These are phyloP conservation scores for Bryconaethiops microstoma DNA, from an alignment of 2,797 vertebrate species.

Conservation along the genomic window DNA sequence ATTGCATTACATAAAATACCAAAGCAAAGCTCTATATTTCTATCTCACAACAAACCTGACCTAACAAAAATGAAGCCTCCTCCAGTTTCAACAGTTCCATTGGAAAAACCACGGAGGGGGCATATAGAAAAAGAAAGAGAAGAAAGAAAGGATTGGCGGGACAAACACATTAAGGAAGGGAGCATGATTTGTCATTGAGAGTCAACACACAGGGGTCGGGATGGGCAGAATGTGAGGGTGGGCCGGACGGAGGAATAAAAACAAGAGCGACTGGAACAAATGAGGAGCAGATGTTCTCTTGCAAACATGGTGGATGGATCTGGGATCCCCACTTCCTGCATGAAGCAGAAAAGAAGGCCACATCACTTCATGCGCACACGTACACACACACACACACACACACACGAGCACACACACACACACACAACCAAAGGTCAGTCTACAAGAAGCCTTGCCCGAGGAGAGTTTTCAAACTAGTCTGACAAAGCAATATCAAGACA, in stretches of 20 bases:
- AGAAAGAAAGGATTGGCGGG: conserved; percentile 42
- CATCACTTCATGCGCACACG: conserved; percentile 33
- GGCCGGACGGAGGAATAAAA: conserved; percentile 64
- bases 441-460: conserved; percentile 25
- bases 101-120: not conserved
- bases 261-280: conserved; percentile 68
- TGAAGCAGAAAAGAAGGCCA: conserved; percentile 52
- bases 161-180: conserved; percentile 46
- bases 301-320: conserved; percentile 59
- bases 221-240: conserved; percentile 56
- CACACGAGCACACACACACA: not conserved
- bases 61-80: not conserved
- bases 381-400: conserved; percentile 17
- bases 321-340: conserved; percentile 58
- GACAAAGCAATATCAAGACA: conserved; percentile 26
- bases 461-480: conserved; percentile 33
- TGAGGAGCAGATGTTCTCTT: conserved; percentile 76
- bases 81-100: conserved; percentile 24
- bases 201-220: conserved; percentile 49
- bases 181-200: conserved; percentile 45
- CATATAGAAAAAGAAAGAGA: conserved; percentile 14
- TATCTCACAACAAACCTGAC: not conserved
- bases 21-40: not conserved
- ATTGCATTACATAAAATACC: not conserved
- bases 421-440: conserved; percentile 22